Evolutionary conservation across 2,113 vertebrate genomes (phyloP).

Genomic region (Anas platyrhynchos): DNA sequence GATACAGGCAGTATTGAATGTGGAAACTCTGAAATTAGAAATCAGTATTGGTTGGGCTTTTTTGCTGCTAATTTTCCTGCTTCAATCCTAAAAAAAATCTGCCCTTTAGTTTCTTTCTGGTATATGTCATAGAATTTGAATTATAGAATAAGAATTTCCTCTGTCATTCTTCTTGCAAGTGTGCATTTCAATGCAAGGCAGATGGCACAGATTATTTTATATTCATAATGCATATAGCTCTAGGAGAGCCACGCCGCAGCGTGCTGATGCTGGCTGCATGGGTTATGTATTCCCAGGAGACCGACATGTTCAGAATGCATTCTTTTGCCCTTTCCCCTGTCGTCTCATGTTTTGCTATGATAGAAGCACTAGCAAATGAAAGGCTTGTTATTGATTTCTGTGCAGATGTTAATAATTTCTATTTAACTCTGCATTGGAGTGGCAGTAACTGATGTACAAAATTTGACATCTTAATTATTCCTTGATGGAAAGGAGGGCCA

Average conservation of each 20-base stretch:
- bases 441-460: not conserved
- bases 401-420: slow-evolving; percentile 58
- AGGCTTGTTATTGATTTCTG: slow-evolving; percentile 65
- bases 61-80: not conserved
- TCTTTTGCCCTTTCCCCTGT: slow-evolving; percentile 20
- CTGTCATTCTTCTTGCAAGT: not conserved
- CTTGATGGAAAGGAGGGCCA: slow-evolving; percentile 10
- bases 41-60: not conserved
- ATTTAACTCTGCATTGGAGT: not conserved
- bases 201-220: not conserved
- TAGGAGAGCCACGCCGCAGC: not conserved
- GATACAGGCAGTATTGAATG: not conserved
- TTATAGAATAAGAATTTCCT: slow-evolving; percentile 10
- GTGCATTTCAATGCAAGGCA: slow-evolving; percentile 8
- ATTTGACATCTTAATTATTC: slow-evolving; percentile 61
- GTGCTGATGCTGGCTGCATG: slow-evolving; percentile 43
- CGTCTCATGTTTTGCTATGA: not conserved
- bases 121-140: not conserved
- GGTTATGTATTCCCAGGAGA: slow-evolving; percentile 46
- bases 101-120: not conserved
- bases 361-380: slow-evolving; percentile 46
- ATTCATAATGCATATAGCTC: slow-evolving; percentile 20
- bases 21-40: not conserved
- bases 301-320: slow-evolving; percentile 12
- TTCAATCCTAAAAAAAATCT: slow-evolving; percentile 12